Evolutionary conservation across 2,888 invertebrate genomes (phyloP), one percentile per base, ranked within the genome.

Genomic region (Alsophila aescularia): DNA sequence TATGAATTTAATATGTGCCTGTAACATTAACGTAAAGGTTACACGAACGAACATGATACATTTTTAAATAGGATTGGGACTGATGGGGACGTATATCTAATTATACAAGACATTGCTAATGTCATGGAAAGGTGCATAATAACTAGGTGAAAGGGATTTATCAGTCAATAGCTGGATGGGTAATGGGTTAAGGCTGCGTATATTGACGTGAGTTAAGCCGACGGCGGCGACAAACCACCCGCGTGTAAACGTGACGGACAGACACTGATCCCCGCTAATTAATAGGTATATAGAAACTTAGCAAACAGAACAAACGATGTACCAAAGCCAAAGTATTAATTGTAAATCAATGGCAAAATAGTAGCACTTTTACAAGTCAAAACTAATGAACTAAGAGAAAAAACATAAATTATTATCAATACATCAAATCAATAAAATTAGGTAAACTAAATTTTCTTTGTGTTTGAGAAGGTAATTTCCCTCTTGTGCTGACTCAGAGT

Each of bases 221-320:
- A n/a, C 16, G 45, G 66, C 66, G 59, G 62, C 54, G 69, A 67
- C 70, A 72, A 67, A 69, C 74, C 67, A 71, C 64, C 62, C 64
- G 58, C 69, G 71, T 72, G 64, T 72, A 64, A 72, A 63, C 68
- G 73, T 70, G 70, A 72, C 73, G 67, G 67, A 62, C 66, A 60
- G 68, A 66, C 67, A 60, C 54, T 76, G 74, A 79, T 75, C 67
- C 68, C 44, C 45, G 59, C 64, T 79, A 75, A 78, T 79, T 75
- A 77, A 75, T 76, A n/a, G n/a, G n/a, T n/a, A 68, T 75, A 67
- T 71, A 66, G 67, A 67, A 59, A 45, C 63, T 66, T 58, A 50
- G 56, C 61, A 57, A 64, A 67, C 62, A 58, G 60, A 64, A 68
- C 68, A 72, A 2, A 18, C 18, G 2, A 18, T 18, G 18, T 18